Evolutionary conservation across 2,888 invertebrate species (phyloP).

Genomic region (Parascotia fuliginaria): DNA sequence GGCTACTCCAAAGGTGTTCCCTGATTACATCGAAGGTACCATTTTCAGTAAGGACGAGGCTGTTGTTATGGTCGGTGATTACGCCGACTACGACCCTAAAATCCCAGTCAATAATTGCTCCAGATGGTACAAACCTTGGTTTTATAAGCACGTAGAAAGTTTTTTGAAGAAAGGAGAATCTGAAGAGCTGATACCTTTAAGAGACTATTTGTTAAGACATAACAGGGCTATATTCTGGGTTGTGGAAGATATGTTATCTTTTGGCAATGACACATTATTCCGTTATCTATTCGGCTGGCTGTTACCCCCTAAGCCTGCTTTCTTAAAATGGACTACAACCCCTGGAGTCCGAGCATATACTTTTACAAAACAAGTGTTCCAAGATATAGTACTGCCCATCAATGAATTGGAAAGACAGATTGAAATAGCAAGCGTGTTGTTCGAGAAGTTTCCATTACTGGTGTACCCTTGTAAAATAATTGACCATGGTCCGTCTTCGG

Average conservation of each 20-base stretch:
- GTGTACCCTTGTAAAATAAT: slow-evolving; percentile 89
- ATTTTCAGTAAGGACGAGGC: slow-evolving; percentile 87
- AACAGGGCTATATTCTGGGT: slow-evolving; percentile 91
- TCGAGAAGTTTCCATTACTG: slow-evolving; percentile 88
- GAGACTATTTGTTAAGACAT: slow-evolving; percentile 88
- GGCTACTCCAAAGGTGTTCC: slow-evolving; percentile 68
- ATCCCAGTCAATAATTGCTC: slow-evolving; percentile 85
- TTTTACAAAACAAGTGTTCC: slow-evolving; percentile 89
- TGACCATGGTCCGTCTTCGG: slow-evolving; percentile 86
- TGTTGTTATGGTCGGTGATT: slow-evolving; percentile 88
- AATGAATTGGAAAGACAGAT: slow-evolving; percentile 88
- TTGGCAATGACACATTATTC: slow-evolving; percentile 88
- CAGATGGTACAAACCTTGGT: slow-evolving; percentile 90
- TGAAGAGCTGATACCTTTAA: slow-evolving; percentile 87
- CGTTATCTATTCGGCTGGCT: slow-evolving; percentile 88
- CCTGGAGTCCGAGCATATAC: slow-evolving; percentile 88
- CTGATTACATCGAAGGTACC: slow-evolving; percentile 89
- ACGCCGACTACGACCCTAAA: slow-evolving; percentile 84
- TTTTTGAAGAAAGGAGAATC: slow-evolving; percentile 82
- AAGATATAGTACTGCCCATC: slow-evolving; percentile 89
- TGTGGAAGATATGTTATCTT: slow-evolving; percentile 89
- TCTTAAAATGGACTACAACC: slow-evolving; percentile 90
- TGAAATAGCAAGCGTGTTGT: slow-evolving; percentile 84
- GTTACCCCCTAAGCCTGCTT: slow-evolving; percentile 89
- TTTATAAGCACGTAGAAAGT: slow-evolving; percentile 88